Evolutionary conservation across 1,140 invertebrate species (phyloP).

Genomic region (Ceratosolen solmsi): DNA sequence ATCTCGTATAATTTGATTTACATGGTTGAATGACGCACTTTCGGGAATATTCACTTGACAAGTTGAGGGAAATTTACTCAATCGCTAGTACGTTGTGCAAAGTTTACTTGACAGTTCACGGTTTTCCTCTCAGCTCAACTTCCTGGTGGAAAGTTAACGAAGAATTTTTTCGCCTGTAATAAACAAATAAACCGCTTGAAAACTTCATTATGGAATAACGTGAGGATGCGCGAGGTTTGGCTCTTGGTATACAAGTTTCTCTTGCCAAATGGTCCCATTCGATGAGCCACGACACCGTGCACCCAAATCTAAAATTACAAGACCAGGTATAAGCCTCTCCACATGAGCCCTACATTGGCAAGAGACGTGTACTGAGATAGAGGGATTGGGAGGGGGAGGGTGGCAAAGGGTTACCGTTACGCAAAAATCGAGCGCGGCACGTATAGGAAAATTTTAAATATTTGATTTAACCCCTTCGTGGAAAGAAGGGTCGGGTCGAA

Average conservation of each 20-base stretch:
- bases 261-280: too few relatives aligned
- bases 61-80: not conserved
- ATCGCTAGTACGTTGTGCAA: not conserved
- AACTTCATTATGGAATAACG: not conserved
- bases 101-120: not conserved
- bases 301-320: slow-evolving; percentile 65
- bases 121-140: not conserved
- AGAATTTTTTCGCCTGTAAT: not conserved
- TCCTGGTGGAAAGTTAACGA: not conserved
- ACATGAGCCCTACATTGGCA: not conserved
- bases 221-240: not conserved
- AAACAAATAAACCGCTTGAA: not conserved
- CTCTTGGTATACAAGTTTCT: not conserved
- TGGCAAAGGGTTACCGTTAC: slow-evolving; percentile 61
- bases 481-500: not conserved
- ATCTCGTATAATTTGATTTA: too few relatives aligned
- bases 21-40: too few relatives aligned
- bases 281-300: not conserved
- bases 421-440: slow-evolving; percentile 64
- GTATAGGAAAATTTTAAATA: slow-evolving; percentile 66
- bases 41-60: not conserved
- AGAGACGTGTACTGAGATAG: slow-evolving; percentile 23
- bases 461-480: slow-evolving; percentile 71
- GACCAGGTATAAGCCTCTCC: slow-evolving; percentile 63
- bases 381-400: slow-evolving; percentile 32